A percentile compares a stretch with the other conserved stretches of the same genome.
These are phyloP conservation scores for Camptogramma bilineatum DNA, from an alignment of 2,888 invertebrate genomes.

Conservation along the genomic window DNA sequence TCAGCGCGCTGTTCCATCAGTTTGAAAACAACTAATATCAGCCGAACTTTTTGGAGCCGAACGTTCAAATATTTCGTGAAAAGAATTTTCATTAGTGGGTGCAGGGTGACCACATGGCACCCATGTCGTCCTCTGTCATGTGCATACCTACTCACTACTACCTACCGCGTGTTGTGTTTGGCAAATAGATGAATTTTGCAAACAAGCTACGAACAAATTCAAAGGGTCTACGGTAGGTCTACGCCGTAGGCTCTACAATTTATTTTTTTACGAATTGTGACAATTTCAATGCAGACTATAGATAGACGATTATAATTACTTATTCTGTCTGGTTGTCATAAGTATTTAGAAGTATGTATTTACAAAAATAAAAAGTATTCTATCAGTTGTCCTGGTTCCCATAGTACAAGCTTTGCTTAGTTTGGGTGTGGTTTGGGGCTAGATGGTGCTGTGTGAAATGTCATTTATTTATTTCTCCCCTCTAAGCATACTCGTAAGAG, in stretches of 20 bases:
- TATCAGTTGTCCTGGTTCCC: no score
- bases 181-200: slow-evolving; percentile 7
- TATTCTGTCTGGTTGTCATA: no score
- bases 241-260: slow-evolving; percentile 10
- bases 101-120: slow-evolving; percentile 56
- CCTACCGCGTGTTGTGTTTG: background rate
- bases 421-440: no score
- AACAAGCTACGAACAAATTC: background rate
- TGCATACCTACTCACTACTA: slow-evolving; percentile 5
- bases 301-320: no score
- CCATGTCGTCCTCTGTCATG: slow-evolving; percentile 60
- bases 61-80: slow-evolving; percentile 47
- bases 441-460: no score
- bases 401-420: no score
- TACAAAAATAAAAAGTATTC: no score
- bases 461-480: no score
- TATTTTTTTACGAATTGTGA: background rate
- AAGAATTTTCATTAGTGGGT: slow-evolving; percentile 71
- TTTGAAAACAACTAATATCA: slow-evolving; percentile 22
- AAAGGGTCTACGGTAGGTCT: slow-evolving; percentile 7
- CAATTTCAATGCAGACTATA: no score
- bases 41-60: slow-evolving; percentile 22
- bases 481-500: background rate
- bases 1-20: slow-evolving; percentile 18
- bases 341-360: no score